Base-by-base conservation (phyloP, 2,888 invertebrate species). In the Drosophila rellima region DNA sequence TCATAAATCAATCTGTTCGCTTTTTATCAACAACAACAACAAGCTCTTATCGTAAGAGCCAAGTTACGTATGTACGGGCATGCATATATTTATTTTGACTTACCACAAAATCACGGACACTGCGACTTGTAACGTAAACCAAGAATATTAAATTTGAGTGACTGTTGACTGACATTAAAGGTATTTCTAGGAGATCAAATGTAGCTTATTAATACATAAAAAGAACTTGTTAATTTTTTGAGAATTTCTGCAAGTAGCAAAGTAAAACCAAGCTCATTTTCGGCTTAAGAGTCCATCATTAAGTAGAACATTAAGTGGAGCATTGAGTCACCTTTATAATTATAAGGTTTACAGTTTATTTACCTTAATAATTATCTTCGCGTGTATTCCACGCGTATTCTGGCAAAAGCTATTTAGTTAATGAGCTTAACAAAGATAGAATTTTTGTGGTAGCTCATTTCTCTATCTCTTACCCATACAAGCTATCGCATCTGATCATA, bases 1-100 rank as follows among this genome's bases (percentile, higher is more conserved):
- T 39, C 35, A 39, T 74, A 77, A 72, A 74, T 67, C 78, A 59
- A 73, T 44, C 55, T 62, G 50, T 6, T 35, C 18, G 35, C 23
- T 60, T 70, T 48, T 60, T 61, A 54, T 66, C 60, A 70, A 4
- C 59, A n/a, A 20, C 29, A 18, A 73, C 11, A 33, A 44, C n/a
- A 35, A 44, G 51, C 39, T 35, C 57, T 72, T 77, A 78, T 73
- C 67, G 26, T 15, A 26, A 26, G 35, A 51, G 31, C 15, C 15
- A 23, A 20, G 26, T 54, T 50, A 20, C 33, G 39, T 47, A 20
- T 39, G 39, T 47, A 23, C 18, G 15, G 5, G 17, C 52, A 15
- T 59, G 20, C 44, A 11, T 37, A 17, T 62, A 20, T 42, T 55
- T 55, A 31, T 31, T 45, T 57, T 29, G 15, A 52, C 18, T 40